phyloP scores from a whole-genome alignment of 2,888 invertebrate genomes.

The Adelphocoris suturalis region DNA sequence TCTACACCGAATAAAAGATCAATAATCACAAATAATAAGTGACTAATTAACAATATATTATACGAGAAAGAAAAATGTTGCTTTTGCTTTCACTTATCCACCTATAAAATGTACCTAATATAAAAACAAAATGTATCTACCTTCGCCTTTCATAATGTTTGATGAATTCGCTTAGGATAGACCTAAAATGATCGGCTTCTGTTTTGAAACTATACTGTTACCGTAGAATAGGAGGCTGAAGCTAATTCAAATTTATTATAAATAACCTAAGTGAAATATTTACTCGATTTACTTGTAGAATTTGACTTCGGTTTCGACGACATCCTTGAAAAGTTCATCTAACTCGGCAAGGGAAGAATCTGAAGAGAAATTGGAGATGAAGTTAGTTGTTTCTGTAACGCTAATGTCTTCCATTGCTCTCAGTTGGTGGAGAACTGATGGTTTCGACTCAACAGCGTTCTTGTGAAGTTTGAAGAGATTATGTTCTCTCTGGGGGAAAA shows the following conservation, averaged over 20 bases:
- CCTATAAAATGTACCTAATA: too few species aligned
- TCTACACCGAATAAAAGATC: too few species aligned
- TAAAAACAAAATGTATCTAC: too few species aligned
- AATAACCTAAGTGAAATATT: background rate
- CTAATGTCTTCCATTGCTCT: conserved; percentile 75
- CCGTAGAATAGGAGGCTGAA: background rate
- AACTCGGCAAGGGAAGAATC: conserved; percentile 75
- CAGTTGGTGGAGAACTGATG: conserved; percentile 70
- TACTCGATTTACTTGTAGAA: conserved; percentile 76
- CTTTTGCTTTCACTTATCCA: too few species aligned
- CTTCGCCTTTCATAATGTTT: too few species aligned
- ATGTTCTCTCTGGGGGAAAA: conserved; percentile 54
- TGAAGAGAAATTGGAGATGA: conserved; percentile 74
- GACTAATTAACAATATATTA: too few species aligned
- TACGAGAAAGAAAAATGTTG: too few species aligned
- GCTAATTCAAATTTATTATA: background rate
- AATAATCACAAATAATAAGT: too few species aligned
- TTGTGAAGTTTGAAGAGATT: conserved; percentile 73
- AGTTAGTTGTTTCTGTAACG: conserved; percentile 75
- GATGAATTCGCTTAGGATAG: too few species aligned
- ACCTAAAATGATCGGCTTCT: background rate
- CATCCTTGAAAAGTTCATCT: conserved; percentile 76
- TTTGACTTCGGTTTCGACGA: conserved; percentile 76
- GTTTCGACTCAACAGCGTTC: conserved; percentile 65
- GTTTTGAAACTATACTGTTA: background rate